These are phyloP conservation scores for Conus betulinus DNA, from an alignment of 1,140 invertebrate species.

Conservation along the genomic window DNA sequence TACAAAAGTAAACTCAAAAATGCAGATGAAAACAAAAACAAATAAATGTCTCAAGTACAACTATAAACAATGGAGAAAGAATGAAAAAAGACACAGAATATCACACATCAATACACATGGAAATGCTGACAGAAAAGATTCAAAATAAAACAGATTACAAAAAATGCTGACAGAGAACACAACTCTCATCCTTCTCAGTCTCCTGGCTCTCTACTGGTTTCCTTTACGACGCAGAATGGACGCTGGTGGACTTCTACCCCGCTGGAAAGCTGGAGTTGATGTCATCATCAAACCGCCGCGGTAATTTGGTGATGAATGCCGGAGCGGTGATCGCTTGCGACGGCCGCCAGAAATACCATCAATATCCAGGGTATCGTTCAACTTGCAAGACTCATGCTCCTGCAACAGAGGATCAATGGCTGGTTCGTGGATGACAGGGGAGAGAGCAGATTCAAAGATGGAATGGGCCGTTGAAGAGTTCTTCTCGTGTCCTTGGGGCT, in stretches of 20 bases:
- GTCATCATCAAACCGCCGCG: background rate
- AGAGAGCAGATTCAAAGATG: constrained; percentile 86
- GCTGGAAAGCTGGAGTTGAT: constrained; percentile 1
- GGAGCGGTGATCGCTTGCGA: constrained; percentile 66
- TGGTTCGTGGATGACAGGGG: constrained; percentile 88
- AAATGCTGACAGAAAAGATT: background rate
- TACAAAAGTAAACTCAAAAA: no score
- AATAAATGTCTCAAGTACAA: no score
- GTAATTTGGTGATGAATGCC: constrained; percentile 21
- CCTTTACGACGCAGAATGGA: constrained; percentile 13
- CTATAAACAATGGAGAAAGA: background rate
- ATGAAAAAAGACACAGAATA: background rate
- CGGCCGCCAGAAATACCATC: constrained; percentile 24
- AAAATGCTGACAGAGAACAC: background rate
- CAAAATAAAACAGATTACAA: background rate
- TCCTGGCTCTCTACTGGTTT: background rate
- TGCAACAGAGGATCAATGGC: constrained; percentile 80
- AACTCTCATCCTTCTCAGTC: background rate
- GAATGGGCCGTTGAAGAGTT: constrained; percentile 87
- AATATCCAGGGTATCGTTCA: constrained; percentile 78
- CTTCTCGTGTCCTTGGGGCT: constrained; percentile 87
- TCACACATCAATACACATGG: background rate
- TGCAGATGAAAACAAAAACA: background rate
- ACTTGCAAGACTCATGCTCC: constrained; percentile 89
- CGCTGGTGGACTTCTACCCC: background rate